These are phyloP conservation scores for Gymnarchus niloticus DNA, from an alignment of 2,113 vertebrate genomes.

Conservation along the genomic window DNA sequence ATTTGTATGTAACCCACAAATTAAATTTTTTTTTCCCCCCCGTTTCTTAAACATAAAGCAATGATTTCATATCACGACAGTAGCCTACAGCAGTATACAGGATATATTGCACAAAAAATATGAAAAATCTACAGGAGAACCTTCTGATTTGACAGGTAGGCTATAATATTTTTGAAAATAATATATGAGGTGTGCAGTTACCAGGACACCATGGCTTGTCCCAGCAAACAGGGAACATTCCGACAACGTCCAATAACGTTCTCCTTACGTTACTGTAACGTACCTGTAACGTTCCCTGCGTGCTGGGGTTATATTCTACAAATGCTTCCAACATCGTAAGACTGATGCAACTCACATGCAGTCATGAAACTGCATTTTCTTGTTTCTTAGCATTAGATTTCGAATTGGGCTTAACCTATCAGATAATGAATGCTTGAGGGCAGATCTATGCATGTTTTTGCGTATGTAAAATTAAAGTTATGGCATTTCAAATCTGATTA, in stretches of 20 bases:
- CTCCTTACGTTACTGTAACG: too few species aligned
- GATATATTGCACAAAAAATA: background rate
- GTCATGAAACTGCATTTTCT: too few species aligned
- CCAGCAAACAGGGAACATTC: too few species aligned
- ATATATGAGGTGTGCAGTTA: background rate
- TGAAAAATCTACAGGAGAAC: background rate
- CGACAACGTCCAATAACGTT: too few species aligned
- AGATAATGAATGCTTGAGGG: background rate
- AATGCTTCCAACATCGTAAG: too few species aligned
- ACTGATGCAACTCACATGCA: too few species aligned
- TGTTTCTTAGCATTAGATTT: too few species aligned
- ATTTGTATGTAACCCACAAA: background rate
- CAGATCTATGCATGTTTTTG: too few species aligned
- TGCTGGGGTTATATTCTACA: too few species aligned
- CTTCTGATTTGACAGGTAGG: constrained; percentile 1
- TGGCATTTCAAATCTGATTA: too few species aligned
- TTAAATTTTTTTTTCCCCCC: background rate
- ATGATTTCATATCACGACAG: background rate
- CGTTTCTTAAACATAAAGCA: background rate
- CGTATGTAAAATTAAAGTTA: too few species aligned
- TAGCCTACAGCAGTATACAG: constrained; percentile 1
- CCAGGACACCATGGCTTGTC: background rate
- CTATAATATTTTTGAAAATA: background rate
- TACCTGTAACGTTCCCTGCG: too few species aligned
- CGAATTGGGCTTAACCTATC: background rate